Base-by-base conservation (phyloP, 1,140 invertebrate species). In the Drosophila funebris region DNA sequence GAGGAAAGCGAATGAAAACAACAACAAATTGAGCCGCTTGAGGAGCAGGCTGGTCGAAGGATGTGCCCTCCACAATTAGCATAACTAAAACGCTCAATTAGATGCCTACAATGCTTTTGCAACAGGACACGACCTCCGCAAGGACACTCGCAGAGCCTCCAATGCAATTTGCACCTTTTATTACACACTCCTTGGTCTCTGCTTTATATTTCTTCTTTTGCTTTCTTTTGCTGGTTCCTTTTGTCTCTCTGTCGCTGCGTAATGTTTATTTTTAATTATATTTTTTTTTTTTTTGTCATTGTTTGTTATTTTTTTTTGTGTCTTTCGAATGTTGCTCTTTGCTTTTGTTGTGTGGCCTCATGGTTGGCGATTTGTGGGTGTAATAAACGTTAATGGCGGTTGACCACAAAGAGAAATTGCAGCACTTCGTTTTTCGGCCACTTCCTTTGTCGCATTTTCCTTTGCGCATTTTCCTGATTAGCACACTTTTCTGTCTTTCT, bases 241-340 rank as follows among this genome's bases (percentile, higher is more conserved):
- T 58, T 20, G 41, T 2, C 29, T 33, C 75, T 87, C 83, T 73
- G 64, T 60, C 67, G 16, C 67, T 73, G 83, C 75, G 60, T 88
- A 87, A 87, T 87, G 82, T 88, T 87, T 87, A 88, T 87, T 87
- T 87, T 87, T 87, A 87, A 87, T 87, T 87, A 87, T 87, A 76
- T 87, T 78, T 87, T 78, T 81, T 78, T 43, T 52, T 80, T 61
- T 72, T 66, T 48, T 44, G 62, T 22, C 72, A 70, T 79, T 54
- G 60, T 52, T 82, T 69, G 56, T 64, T 36, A 37, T 53, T 33
- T 58, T n/a, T 60, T 29, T 61, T 58, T 62, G 46, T 8, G 62
- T 73, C 57, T 53, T 67, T 24, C 64, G 27, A 57, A 24, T 75
- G 77, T 81, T 73, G 81, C 78, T 87, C 78, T 87, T 87, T 88